Conservation (phyloP, 2,113 vertebrate species). For the Vulpes lagopus region DNA sequence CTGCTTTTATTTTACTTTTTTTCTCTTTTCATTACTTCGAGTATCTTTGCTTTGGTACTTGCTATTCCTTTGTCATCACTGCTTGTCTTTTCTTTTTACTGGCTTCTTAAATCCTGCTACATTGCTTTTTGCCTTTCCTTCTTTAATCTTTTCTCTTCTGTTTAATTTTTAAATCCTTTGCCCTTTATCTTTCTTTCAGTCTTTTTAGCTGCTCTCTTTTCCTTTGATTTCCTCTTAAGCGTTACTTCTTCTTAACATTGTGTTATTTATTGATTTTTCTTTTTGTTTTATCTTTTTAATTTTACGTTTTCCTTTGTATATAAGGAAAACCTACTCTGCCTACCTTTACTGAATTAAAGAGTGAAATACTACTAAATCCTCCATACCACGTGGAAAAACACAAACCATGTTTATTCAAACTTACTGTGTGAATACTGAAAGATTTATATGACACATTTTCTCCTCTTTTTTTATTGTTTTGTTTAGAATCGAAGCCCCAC, state of each 20-base stretch:
- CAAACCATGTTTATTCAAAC: slow-evolving; percentile 18
- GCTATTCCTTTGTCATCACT: slow-evolving; percentile 81
- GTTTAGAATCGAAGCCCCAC: background rate
- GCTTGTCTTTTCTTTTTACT: slow-evolving; percentile 82
- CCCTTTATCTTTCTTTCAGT: slow-evolving; percentile 87
- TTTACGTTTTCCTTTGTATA: slow-evolving; percentile 78
- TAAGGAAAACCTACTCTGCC: slow-evolving; percentile 68
- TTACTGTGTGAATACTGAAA: slow-evolving; percentile 12
- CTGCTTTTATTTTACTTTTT: slow-evolving; percentile 61
- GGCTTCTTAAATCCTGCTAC: slow-evolving; percentile 86
- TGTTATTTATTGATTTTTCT: slow-evolving; percentile 84
- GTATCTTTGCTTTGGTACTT: slow-evolving; percentile 78
- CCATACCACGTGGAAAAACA: background rate
- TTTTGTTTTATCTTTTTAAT: slow-evolving; percentile 80
- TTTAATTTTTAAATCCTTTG: slow-evolving; percentile 89
- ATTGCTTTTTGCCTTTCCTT: slow-evolving; percentile 86
- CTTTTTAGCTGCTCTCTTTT: slow-evolving; percentile 84
- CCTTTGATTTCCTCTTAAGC: slow-evolving; percentile 87
- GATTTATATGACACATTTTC: background rate
- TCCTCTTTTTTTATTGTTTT: background rate
- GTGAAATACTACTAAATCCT: slow-evolving; percentile 65
- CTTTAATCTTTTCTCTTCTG: slow-evolving; percentile 88
- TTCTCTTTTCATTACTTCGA: slow-evolving; percentile 57
- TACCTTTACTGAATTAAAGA: slow-evolving; percentile 74
- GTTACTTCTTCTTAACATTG: slow-evolving; percentile 84